Evolutionary conservation across 2,113 vertebrate genomes (phyloP).

Genomic region (Otis tarda): DNA sequence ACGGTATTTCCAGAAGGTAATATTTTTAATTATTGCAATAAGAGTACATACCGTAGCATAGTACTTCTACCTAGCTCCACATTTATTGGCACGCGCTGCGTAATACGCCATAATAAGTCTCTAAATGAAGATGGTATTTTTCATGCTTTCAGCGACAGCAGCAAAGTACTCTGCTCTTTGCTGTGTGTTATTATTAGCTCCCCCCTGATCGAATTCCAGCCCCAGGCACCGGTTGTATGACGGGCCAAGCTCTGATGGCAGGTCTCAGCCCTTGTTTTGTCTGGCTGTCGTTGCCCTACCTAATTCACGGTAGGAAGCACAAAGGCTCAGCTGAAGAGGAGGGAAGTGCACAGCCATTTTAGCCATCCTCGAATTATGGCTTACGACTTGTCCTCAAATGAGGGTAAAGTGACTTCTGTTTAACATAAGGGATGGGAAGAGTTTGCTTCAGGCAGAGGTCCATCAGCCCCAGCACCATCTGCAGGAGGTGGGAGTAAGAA

Average conservation of each 20-base stretch:
- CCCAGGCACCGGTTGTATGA: slow-evolving; percentile 33
- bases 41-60: neutral
- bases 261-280: slow-evolving; percentile 38
- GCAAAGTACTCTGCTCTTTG: slow-evolving; percentile 40
- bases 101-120: slow-evolving; percentile 19
- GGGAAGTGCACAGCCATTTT: neutral
- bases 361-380: neutral
- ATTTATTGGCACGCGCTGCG: neutral
- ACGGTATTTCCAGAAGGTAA: neutral
- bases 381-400: neutral
- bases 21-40: neutral
- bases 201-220: slow-evolving; percentile 51
- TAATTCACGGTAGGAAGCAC: neutral
- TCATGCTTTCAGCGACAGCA: slow-evolving; percentile 51
- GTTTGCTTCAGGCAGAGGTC: neutral
- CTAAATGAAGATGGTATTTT: slow-evolving; percentile 48
- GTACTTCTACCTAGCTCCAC: neutral
- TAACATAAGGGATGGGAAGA: neutral
- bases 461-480: neutral
- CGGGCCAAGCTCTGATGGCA: slow-evolving; percentile 24
- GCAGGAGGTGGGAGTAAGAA: neutral
- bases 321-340: neutral
- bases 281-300: neutral
- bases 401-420: neutral
- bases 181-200: slow-evolving; percentile 58